A percentile compares a stretch with the other conserved stretches of the same genome.
Evolutionary conservation across 1,140 invertebrate species (phyloP).

Genomic region (Cataglyphis hispanica): DNA sequence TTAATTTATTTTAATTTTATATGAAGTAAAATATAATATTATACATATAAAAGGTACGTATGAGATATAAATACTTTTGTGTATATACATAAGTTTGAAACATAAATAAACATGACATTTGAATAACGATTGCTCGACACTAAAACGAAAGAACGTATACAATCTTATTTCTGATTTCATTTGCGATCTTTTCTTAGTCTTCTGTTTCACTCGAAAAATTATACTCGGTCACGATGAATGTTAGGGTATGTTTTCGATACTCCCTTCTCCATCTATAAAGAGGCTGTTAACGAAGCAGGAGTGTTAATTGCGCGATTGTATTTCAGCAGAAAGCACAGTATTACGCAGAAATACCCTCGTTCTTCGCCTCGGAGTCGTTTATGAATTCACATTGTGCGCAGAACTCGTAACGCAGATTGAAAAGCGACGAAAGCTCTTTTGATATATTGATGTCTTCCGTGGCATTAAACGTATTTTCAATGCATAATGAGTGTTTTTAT

Average conservation of each 20-base stretch:
- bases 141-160: neutral
- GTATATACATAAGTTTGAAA: neutral
- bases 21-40: neutral
- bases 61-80: neutral
- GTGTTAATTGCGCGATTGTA: conserved; percentile 60
- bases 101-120: neutral
- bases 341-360: conserved; percentile 47
- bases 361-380: conserved; percentile 30
- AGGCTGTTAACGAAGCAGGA: conserved; percentile 51
- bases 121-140: neutral
- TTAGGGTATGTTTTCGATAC: conserved; percentile 3
- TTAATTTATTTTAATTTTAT: neutral
- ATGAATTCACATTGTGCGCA: conserved; percentile 57
- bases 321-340: conserved; percentile 25
- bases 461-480: conserved; percentile 55
- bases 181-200: conserved; percentile 27
- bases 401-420: conserved; percentile 45
- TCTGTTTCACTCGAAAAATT: neutral
- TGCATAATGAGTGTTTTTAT: conserved; percentile 59
- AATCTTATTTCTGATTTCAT: neutral
- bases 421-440: conserved; percentile 59
- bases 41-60: too few species aligned
- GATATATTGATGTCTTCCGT: conserved; percentile 55
- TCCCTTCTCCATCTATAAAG: neutral
- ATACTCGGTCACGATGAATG: conserved; percentile 13